phyloP scores from a whole-genome alignment of 2,888 invertebrate genomes.

The Drosophila koepferae region DNA sequence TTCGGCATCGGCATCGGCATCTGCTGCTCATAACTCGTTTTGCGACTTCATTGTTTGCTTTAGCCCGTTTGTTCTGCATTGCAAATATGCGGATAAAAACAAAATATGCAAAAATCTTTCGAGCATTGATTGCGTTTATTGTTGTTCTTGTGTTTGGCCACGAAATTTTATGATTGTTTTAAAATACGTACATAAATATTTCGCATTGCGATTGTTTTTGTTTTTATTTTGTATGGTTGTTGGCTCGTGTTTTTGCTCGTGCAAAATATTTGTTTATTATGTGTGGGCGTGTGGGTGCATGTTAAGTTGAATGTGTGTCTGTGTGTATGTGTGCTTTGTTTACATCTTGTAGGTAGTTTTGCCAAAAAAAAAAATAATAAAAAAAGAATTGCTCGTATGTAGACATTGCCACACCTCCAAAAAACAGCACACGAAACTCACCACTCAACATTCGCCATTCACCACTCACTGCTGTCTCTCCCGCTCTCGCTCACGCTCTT shows the following conservation, averaged over 20 bases:
- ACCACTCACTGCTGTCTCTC: conserved; percentile 39
- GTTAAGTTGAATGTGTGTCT: conserved; percentile 2
- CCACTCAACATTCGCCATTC: conserved; percentile 50
- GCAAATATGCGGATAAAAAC: conserved; percentile 68
- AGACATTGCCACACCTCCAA: conserved; percentile 68
- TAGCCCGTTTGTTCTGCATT: conserved; percentile 56
- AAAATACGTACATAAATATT: conserved; percentile 18
- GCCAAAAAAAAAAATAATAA: conserved; percentile 50
- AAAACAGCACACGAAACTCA: conserved; percentile 20
- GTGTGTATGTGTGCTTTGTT: conserved; percentile 60
- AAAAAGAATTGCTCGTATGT: conserved; percentile 40
- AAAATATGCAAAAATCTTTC: conserved; percentile 60
- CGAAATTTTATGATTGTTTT: conserved; percentile 18
- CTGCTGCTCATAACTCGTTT: conserved; percentile 66
- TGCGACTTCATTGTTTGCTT: conserved; percentile 65
- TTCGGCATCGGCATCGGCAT: conserved; percentile 38
- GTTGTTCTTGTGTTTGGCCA: conserved; percentile 13
- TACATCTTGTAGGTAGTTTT: conserved; percentile 69
- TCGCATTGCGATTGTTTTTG: conserved; percentile 44
- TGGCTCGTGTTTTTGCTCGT: conserved; percentile 50
- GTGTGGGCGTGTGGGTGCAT: not conserved
- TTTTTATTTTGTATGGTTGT: conserved; percentile 38
- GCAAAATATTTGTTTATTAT: conserved; percentile 21
- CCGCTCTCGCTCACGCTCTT: conserved; percentile 11
- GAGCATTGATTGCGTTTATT: conserved; percentile 27